These are phyloP conservation scores for Chironomus tentans DNA, from an alignment of 2,888 invertebrate species.

Conservation along the genomic window DNA sequence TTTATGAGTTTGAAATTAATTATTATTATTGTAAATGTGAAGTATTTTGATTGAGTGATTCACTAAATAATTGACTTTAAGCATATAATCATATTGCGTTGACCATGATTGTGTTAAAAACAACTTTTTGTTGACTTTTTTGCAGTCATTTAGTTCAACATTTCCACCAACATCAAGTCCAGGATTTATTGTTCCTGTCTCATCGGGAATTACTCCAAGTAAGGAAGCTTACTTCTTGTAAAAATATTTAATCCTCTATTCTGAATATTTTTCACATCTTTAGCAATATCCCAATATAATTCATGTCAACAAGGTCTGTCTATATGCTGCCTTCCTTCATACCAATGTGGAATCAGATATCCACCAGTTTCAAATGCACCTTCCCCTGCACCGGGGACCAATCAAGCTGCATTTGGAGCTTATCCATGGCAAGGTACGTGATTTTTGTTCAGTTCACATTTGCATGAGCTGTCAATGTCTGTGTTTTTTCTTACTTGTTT, in stretches of 20 bases:
- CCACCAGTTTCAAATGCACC: slow-evolving; percentile 36
- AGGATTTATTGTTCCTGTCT: not conserved
- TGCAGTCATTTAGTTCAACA: not conserved
- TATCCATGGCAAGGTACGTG: slow-evolving; percentile 60
- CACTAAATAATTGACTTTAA: not conserved
- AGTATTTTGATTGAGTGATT: not conserved
- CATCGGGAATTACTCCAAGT: not conserved
- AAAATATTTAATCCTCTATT: no score
- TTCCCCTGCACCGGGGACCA: slow-evolving; percentile 40
- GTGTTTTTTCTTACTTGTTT: no score
- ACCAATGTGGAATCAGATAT: slow-evolving; percentile 28
- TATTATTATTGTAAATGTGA: not conserved
- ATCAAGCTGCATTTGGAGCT: slow-evolving; percentile 41
- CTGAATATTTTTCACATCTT: no score
- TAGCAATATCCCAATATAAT: not conserved
- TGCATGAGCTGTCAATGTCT: no score
- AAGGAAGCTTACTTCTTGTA: no score
- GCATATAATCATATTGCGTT: not conserved
- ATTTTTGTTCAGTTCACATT: no score
- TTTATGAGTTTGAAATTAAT: not conserved
- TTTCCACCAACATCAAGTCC: not conserved
- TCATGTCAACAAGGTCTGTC: not conserved
- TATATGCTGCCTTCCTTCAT: not conserved
- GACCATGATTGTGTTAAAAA: not conserved
- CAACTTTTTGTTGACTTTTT: not conserved